Base-by-base conservation (phyloP, 2,113 vertebrate genomes). In the Proteles cristata region DNA sequence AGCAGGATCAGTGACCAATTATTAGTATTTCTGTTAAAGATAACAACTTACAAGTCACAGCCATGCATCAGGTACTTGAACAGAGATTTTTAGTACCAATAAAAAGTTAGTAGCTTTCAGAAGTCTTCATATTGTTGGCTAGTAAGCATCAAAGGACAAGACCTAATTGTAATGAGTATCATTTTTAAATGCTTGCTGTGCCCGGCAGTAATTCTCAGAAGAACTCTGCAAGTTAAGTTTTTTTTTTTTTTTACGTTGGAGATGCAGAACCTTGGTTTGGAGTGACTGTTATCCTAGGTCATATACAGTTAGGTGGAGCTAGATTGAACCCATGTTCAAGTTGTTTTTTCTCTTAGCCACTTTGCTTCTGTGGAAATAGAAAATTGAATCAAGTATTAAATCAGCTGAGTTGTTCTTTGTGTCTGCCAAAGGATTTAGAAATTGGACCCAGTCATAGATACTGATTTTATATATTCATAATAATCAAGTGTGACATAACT, bases 181-280 rank as follows among this genome's bases (percentile, higher is more conserved):
- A 28, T 39, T 93, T 95, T 45, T 87, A 82, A 92, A 45, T 94
- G 26, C 65, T 95, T 79, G 17, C 45, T 92, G 19, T 95, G 68
- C 23, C 39, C 63, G 26, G 7, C 26, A 55, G 31, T 90, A 25
- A 45, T 88, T 92, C 35, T 93, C 10, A 28, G 5, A 80, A 69
- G 69, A 68, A 2, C n/a, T 69, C 53, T 85, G 50, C 14, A 87
- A 45, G 17, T 4, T 74, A 71, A 23, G 15, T 96, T 4, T 71
- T 90, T 71, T 90, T 90, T 71, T 90, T 95, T 58, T 50, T 35
- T 88, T 21, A 94, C 48, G 39, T 71, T 95, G 82, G 77, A 43
- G 65, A 28, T 83, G 14, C 95, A 35, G 43, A 92, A 89, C 1
- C 33, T 43, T 8, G 9, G 8, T 96, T 96, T 11, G 53, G 55